Conservation (phyloP, 2,797 vertebrate species). For the Agapornis canus region DNA sequence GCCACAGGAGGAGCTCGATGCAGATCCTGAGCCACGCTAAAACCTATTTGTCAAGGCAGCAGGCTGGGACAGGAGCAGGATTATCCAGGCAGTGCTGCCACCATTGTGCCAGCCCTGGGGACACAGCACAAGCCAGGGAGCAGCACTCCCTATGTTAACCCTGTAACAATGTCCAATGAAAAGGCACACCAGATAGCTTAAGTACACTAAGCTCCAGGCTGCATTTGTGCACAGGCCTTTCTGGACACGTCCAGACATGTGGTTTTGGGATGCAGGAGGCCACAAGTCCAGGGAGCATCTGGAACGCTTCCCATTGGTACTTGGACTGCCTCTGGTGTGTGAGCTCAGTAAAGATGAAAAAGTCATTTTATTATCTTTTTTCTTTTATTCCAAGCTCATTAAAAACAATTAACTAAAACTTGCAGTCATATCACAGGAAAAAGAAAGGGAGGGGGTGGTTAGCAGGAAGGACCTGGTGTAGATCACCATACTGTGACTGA, state of each 20-base stretch:
- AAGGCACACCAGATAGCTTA: neutral
- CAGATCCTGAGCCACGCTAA: neutral
- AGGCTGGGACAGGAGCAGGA: neutral
- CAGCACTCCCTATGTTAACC: neutral
- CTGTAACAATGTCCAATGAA: neutral
- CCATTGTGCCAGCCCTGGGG: rapidly evolving
- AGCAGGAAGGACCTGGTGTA: neutral
- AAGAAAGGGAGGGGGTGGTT: neutral
- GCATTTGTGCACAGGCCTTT: neutral
- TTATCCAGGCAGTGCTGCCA: neutral
- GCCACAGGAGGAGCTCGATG: rapidly evolving
- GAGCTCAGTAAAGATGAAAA: neutral
- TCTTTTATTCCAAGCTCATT: neutral
- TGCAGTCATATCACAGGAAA: neutral
- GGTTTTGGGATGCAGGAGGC: neutral
- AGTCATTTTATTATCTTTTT: neutral
- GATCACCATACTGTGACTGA: neutral
- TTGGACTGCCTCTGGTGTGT: neutral
- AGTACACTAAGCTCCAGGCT: neutral
- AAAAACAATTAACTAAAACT: neutral
- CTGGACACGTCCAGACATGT: neutral
- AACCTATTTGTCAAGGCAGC: neutral
- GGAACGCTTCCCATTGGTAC: neutral
- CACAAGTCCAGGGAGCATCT: neutral
- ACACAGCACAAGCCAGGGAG: neutral